A percentile compares a stretch with the other conserved stretches of the same genome.
Conservation (phyloP, 2,113 vertebrate species). For the Percina caprodes region DNA sequence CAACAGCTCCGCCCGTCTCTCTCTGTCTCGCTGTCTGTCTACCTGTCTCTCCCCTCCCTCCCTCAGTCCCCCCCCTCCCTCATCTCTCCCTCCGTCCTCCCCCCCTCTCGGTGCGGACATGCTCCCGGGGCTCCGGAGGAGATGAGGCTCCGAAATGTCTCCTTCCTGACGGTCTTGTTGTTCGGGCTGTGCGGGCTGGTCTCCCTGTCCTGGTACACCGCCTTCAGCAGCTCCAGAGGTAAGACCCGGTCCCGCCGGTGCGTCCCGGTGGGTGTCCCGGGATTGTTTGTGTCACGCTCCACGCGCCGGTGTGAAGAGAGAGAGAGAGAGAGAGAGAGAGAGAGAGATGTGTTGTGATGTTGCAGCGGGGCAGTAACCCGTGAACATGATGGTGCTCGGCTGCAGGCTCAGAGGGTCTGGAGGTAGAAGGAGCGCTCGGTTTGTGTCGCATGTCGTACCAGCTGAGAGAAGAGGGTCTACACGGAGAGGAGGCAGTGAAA, state of each 20-base stretch:
- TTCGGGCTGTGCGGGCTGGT: conserved; percentile 94
- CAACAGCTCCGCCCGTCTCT: conserved; percentile 43
- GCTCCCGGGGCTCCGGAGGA: conserved; percentile 87
- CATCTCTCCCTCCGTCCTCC: conserved; percentile 5
- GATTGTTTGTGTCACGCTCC: background rate
- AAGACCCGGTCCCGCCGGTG: conserved; percentile 49
- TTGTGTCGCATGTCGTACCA: background rate
- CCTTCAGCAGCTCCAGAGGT: conserved; percentile 97
- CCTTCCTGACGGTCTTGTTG: conserved; percentile 95
- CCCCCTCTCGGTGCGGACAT: conserved; percentile 82
- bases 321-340: too few relatives aligned
- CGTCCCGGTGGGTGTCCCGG: background rate
- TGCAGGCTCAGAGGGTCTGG: conserved; percentile 20
- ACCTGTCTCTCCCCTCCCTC: background rate
- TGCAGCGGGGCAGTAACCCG: conserved; percentile 21
- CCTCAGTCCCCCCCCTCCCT: conserved; percentile 8
- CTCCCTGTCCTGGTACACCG: conserved; percentile 97
- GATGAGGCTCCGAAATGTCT: conserved; percentile 95
- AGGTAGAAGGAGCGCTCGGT: conserved; percentile 21
- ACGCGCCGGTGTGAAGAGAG: too few relatives aligned
- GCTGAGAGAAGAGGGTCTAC: background rate
- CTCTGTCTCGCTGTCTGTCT: conserved; percentile 1
- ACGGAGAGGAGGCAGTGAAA: too few relatives aligned
- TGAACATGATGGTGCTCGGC: conserved; percentile 36
- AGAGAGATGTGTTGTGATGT: conserved; percentile 29